A percentile compares a stretch with the other conserved stretches of the same genome.
These are phyloP conservation scores for Acrobeloides nanus DNA, from an alignment of 2,888 invertebrate species.

Conservation along the genomic window DNA sequence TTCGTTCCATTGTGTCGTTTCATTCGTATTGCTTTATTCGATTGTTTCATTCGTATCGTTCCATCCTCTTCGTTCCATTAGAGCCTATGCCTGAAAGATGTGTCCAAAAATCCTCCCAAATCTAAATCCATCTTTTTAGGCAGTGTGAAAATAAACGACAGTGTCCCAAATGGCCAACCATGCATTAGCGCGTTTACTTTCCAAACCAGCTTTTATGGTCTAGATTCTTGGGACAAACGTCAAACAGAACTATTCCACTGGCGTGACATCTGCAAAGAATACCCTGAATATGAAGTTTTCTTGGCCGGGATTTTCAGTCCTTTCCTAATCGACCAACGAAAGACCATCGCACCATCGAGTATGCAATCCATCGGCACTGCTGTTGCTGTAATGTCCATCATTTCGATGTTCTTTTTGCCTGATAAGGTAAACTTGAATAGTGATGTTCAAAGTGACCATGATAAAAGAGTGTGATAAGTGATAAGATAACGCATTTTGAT, in stretches of 20 bases:
- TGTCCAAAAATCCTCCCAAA: too few relatives aligned
- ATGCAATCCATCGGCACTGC: slow-evolving; percentile 51
- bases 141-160: slow-evolving; percentile 42
- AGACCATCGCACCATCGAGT: slow-evolving; percentile 50
- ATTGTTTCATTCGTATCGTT: too few relatives aligned
- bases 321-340: slow-evolving; percentile 51
- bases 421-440: slow-evolving; percentile 33
- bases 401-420: slow-evolving; percentile 50
- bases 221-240: slow-evolving; percentile 52
- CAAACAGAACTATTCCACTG: slow-evolving; percentile 51
- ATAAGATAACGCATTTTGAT: too few relatives aligned
- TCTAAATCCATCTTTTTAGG: slow-evolving; percentile 35
- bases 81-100: too few relatives aligned
- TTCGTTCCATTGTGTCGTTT: too few relatives aligned
- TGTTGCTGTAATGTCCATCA: slow-evolving; percentile 47
- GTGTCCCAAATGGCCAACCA: slow-evolving; percentile 43
- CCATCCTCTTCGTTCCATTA: too few relatives aligned
- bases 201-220: slow-evolving; percentile 51
- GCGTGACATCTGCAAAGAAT: slow-evolving; percentile 45
- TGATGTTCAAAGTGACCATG: too few relatives aligned
- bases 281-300: slow-evolving; percentile 50
- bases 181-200: slow-evolving; percentile 49
- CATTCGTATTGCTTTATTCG: too few relatives aligned
- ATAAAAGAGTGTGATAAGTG: too few relatives aligned
- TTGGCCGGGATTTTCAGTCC: slow-evolving; percentile 48